A percentile compares a stretch with the other conserved stretches of the same genome.
Conservation (phyloP, 1,140 invertebrate genomes). For the Danaus plexippus region DNA sequence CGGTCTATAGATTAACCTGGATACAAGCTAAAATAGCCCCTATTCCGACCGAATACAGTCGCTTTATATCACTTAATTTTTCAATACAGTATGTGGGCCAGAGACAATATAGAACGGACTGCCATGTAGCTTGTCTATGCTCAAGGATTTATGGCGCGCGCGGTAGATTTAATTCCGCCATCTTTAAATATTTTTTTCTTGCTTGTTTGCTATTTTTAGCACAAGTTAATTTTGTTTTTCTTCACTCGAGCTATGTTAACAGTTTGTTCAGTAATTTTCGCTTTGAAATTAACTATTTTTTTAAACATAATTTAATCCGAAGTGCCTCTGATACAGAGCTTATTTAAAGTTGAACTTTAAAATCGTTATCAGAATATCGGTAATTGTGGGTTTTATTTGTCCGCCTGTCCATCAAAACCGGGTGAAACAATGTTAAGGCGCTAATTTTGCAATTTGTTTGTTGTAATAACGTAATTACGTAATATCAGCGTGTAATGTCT, state of each 20-base stretch:
- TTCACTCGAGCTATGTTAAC: constrained; percentile 1
- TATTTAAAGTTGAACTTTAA: too few relatives aligned
- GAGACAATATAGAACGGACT: constrained; percentile 31
- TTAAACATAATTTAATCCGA: constrained; percentile 3
- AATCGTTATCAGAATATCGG: too few relatives aligned
- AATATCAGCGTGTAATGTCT: too few relatives aligned
- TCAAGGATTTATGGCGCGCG: constrained; percentile 25
- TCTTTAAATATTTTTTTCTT: constrained; percentile 26
- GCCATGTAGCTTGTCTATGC: constrained; percentile 30
- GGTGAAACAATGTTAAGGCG: too few relatives aligned
- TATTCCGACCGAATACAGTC: constrained; percentile 7
- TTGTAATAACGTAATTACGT: too few relatives aligned
- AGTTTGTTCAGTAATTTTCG: constrained; percentile 1
- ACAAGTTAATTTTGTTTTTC: background rate
- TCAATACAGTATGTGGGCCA: constrained; percentile 19
- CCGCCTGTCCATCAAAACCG: too few relatives aligned
- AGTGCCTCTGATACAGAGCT: too few relatives aligned
- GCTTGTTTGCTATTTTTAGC: constrained; percentile 20
- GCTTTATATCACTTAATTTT: constrained; percentile 2
- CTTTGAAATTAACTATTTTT: constrained; percentile 1
- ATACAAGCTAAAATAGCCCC: constrained; percentile 13
- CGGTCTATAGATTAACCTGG: constrained; percentile 10
- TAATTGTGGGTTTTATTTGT: too few relatives aligned
- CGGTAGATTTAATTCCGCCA: constrained; percentile 28
- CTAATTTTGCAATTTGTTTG: too few relatives aligned